Evolutionary conservation across 2,888 invertebrate genomes (phyloP), one percentile per base, ranked within the genome.

Genomic region (Trachelus stipa): DNA sequence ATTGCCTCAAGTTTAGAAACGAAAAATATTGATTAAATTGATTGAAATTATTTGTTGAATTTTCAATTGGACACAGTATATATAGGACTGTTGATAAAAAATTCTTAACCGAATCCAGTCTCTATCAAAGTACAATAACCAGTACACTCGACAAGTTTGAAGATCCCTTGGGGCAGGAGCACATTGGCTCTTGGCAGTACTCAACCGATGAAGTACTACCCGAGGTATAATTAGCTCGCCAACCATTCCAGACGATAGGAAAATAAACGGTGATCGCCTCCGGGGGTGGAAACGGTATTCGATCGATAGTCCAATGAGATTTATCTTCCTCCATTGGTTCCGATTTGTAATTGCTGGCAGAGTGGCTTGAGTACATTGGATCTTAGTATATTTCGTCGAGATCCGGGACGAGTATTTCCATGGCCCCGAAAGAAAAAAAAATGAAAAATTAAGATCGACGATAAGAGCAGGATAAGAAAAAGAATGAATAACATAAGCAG

Each of bases 291-390:
- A 79, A 73, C 78, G 79, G 76, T 81, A 81, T 83, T 83, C 81
- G 82, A 83, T 84, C 79, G 84, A 81, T 83, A 79, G 73, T 81
- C 82, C 82, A 85, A 85, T 85, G 82, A 85, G 83, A 85, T 84
- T 85, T 9, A 56, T 56, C 56, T 23, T 40, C 40, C 40, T 23
- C 56, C 56, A 23, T 56, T 56, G 56, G 56, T 71, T 78, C 75
- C 78, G 78, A 75, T 34, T 31, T 31, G 71, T 31, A 71, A 71
- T 30, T 71, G 23, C 23, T 9, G 56, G 9, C 56, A 23, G 56
- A 56, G 56, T 56, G 9, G 56, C 9, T 56, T 23, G 23, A 56
- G 56, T 23, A 56, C 9, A 56, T 56, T 23, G 56, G 2, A 56
- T 56, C 56, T 23, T 56, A 23, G 56, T 56, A 56, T 9, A 56